Conservation (phyloP, 2,888 invertebrate species). For the Acanthosoma haemorrhoidale region DNA sequence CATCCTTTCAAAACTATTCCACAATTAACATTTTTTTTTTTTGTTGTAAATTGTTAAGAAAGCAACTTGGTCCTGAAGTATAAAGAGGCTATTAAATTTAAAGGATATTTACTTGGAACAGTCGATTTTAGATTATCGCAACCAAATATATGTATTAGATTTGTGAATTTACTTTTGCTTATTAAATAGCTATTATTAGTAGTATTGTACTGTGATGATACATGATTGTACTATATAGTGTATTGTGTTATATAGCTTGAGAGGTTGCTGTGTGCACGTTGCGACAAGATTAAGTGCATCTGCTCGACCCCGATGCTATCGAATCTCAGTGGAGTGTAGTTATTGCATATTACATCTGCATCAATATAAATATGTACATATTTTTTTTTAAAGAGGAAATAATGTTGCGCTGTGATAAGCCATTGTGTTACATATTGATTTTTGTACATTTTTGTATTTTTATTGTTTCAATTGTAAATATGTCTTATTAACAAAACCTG, state of each 20-base stretch:
- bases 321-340: constrained; percentile 14
- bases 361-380: neutral
- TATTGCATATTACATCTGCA: constrained; percentile 1
- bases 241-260: constrained; percentile 55
- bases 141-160: no score
- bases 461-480: neutral
- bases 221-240: neutral
- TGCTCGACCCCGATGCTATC: constrained; percentile 46
- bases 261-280: constrained; percentile 66
- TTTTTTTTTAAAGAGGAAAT: neutral
- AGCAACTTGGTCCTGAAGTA: no score
- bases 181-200: no score
- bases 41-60: no score
- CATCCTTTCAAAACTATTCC: no score
- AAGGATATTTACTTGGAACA: no score
- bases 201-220: neutral
- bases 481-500: neutral
- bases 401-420: neutral
- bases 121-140: no score
- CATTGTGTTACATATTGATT: neutral
- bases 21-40: no score
- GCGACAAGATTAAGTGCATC: constrained; percentile 63
- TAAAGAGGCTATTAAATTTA: no score
- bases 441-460: neutral
- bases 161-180: no score